phyloP scores from a whole-genome alignment of 2,113 vertebrate genomes.

The Castor canadensis region DNA sequence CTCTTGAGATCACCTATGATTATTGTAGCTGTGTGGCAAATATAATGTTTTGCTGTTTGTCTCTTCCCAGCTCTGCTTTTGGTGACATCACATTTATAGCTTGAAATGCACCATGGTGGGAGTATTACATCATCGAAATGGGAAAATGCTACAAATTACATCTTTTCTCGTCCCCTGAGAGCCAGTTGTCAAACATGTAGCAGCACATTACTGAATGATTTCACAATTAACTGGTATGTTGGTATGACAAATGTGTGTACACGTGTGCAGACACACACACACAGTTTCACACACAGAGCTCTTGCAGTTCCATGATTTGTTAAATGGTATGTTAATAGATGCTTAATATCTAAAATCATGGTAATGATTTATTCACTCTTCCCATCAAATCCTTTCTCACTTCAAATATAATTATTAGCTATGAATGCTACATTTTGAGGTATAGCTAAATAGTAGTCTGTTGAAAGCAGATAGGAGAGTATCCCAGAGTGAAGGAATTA shows the following conservation, averaged over 20 bases:
- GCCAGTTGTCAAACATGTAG: neutral
- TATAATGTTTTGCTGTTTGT: neutral
- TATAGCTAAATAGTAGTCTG: neutral
- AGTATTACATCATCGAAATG: slow-evolving; percentile 11
- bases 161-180: neutral
- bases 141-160: neutral
- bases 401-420: neutral
- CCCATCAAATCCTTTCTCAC: neutral
- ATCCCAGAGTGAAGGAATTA: neutral
- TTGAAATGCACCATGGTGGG: neutral
- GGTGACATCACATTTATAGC: neutral
- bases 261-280: neutral
- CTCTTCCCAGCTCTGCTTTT: neutral
- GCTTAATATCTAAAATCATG: neutral
- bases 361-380: neutral
- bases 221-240: neutral
- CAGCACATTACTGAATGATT: neutral
- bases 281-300: neutral
- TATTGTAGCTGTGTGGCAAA: neutral
- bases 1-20: neutral
- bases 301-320: neutral
- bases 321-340: too few species aligned
- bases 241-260: neutral
- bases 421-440: slow-evolving; percentile 1
- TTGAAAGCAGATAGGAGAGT: neutral